These are phyloP conservation scores for Anthonomus grandis DNA, from an alignment of 1,140 invertebrate genomes.

Conservation along the genomic window DNA sequence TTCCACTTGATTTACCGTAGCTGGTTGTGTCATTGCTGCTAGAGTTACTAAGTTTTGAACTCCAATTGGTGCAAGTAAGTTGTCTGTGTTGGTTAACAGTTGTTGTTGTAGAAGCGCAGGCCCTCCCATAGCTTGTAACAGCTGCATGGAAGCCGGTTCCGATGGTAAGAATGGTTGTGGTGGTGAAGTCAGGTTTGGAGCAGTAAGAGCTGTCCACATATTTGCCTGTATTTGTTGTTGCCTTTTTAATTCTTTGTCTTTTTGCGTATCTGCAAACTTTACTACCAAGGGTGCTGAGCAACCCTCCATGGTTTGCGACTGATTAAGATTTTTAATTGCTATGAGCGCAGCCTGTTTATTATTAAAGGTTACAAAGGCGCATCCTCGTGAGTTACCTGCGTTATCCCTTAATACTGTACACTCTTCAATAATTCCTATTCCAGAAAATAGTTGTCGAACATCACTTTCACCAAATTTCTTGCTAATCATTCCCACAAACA, in stretches of 20 bases:
- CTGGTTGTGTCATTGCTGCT: slow-evolving; percentile 77
- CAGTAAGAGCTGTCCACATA: slow-evolving; percentile 74
- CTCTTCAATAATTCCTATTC: slow-evolving; percentile 95
- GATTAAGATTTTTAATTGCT: slow-evolving; percentile 95
- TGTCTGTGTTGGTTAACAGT: slow-evolving; percentile 59
- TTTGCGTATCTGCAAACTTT: slow-evolving; percentile 98
- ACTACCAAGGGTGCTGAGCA: slow-evolving; percentile 96
- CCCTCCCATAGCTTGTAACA: slow-evolving; percentile 74
- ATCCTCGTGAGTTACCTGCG: slow-evolving; percentile 90
- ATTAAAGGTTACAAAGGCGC: slow-evolving; percentile 97
- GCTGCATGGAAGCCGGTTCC: slow-evolving; percentile 59
- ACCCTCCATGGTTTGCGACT: slow-evolving; percentile 98
- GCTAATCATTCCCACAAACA: slow-evolving; percentile 98
- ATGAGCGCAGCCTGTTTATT: slow-evolving; percentile 93
- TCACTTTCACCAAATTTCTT: slow-evolving; percentile 96
- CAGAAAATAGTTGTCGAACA: slow-evolving; percentile 87
- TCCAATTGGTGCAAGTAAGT: slow-evolving; percentile 72
- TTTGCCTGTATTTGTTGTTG: slow-evolving; percentile 88
- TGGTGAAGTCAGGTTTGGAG: slow-evolving; percentile 50
- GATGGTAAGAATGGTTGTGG: slow-evolving; percentile 39
- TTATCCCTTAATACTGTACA: slow-evolving; percentile 95
- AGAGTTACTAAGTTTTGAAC: slow-evolving; percentile 87
- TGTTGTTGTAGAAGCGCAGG: slow-evolving; percentile 66
- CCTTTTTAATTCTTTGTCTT: slow-evolving; percentile 96
- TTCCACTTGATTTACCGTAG: slow-evolving; percentile 54